Evolutionary conservation across 2,797 vertebrate species (phyloP), one percentile per base, ranked within the genome.

Genomic region (Enteromius argenteus): DNA sequence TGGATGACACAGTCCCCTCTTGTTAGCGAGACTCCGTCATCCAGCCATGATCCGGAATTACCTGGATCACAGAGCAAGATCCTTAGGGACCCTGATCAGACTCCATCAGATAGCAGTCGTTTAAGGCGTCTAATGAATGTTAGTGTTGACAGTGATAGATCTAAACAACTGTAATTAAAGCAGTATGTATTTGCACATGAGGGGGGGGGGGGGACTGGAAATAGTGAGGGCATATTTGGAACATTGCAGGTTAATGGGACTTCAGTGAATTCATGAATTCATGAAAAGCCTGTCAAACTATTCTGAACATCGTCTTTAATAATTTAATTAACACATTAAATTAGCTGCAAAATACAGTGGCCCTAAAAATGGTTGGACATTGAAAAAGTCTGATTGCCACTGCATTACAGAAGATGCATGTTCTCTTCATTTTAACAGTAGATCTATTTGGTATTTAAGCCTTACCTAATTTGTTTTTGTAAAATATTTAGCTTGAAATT

Each of bases 61-160:
- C 92, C 93, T 92, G 93, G 92, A 94, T 94, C 93, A 94, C 90
- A 89, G 93, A 93, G 90, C 94, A 93, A 77, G 86, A 73, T 66
- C 83, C 83, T 69, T 49, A 72, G 86, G 87, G 86, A 88, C 58
- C 39, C 23, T 46, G 72, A 87, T 88, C 81, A 69, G 84, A 84
- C 80, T 53, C 73, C 80, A 86, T 69, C 86, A 80, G 80, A 86
- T 78, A 84, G 84, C n/a, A 80, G 80, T 72, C 19, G 19, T 82
- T 84, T 73, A 84, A 1, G 42, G 64, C 35, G 6, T 37, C 15
- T 83, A 44, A 56, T 77, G 32, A 83, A 76, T 71, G 66, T 49
- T 71, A 42, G 51, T 79, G 75, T 79, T 79, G 83, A 84, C 74
- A 78, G 51, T 79, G 66, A 84, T 68, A 46, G 75, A 84, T 79